Base-by-base conservation (phyloP, 2,888 invertebrate species). In the Nephrocerus scutellatus region DNA sequence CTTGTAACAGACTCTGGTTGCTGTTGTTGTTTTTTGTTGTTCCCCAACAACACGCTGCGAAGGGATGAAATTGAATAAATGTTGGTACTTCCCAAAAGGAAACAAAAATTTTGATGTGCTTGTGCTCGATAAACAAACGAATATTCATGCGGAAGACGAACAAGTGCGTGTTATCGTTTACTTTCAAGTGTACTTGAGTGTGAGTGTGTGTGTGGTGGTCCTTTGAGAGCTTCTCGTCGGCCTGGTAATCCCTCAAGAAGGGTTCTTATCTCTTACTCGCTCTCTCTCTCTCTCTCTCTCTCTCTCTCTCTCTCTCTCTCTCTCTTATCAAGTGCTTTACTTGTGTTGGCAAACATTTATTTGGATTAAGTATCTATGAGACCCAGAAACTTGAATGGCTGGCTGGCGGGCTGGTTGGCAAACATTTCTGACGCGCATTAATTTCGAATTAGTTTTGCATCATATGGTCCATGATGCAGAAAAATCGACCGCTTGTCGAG, bases 361-460 rank as follows among this genome's bases (percentile, higher is more conserved):
- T n/a, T n/a, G n/a, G n/a, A n/a, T n/a, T n/a, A n/a, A n/a, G n/a
- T n/a, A n/a, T n/a, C n/a, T n/a, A n/a, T n/a, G n/a, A n/a, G n/a
- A n/a, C n/a, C n/a, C n/a, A n/a, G n/a, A n/a, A n/a, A n/a, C n/a
- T 15, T 23, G 9, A 13, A 25, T 5, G 28, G 3, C 20, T 14
- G 24, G 30, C 21, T 12, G 23, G 6, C n/a, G 6, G 31, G 19
- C 5, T 19, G 19, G 19, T 30, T 29, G 30, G 16, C 25, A 29
- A 33, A 20, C 34, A 39, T 35, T 40, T 41, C 41, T 49, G 50
- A 62, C 61, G 59, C 63, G 62, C 66, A 67, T 67, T 68, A 68
- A 68, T 64, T 68, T 67, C 63, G 61, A 68, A 68, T 67, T 67
- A 67, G 66, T 66, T 66, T 67, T 67, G 66, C 68, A 68, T 67